Evolutionary conservation across 2,888 invertebrate genomes (phyloP), one percentile per base, ranked within the genome.

Genomic region (Keiferia lycopersicella): DNA sequence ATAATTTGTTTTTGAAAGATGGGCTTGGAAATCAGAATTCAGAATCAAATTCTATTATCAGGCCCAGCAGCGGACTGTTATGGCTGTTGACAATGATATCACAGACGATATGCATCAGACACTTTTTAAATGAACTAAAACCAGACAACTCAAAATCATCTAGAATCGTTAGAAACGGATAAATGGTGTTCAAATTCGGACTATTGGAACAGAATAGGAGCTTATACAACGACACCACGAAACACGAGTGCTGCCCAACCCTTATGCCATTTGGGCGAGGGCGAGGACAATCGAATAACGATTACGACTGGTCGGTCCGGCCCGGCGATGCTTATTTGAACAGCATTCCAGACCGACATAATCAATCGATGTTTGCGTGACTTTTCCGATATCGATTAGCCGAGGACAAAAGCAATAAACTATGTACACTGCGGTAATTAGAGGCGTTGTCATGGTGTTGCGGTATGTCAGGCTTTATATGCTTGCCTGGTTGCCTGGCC

Each of bases 301-400:
- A 87, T 89, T 85, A 83, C 76, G 67, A 68, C 67, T 71, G 70
- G 71, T 71, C 79, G 74, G 78, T 78, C 79, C 73, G 70, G 73
- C 69, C 73, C 72, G 72, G 74, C 80, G 82, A 87, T 86, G 83
- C 82, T 84, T 86, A 85, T 87, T 87, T 83, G 79, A 83, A 79
- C 78, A 83, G 75, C 76, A 76, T 80, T 80, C 68, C 65, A 20
- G 64, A 63, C 67, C 73, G 64, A 73, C 67, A 70, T 81, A 80
- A 80, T 78, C 79, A 80, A 80, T 78, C 77, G 73, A 75, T 74
- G 75, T 67, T 86, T 70, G 83, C 86, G 86, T 87, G 87, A 81
- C 81, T 71, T 71, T 18, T 12, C 39, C n/a, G 69, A 64, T 78
- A 81, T 83, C 76, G 82, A 82, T 81, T 77, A 22, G 62, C 16